Evolutionary conservation across 2,888 invertebrate genomes (phyloP), one percentile per base, ranked within the genome.

Genomic region (Geotrupes spiniger): DNA sequence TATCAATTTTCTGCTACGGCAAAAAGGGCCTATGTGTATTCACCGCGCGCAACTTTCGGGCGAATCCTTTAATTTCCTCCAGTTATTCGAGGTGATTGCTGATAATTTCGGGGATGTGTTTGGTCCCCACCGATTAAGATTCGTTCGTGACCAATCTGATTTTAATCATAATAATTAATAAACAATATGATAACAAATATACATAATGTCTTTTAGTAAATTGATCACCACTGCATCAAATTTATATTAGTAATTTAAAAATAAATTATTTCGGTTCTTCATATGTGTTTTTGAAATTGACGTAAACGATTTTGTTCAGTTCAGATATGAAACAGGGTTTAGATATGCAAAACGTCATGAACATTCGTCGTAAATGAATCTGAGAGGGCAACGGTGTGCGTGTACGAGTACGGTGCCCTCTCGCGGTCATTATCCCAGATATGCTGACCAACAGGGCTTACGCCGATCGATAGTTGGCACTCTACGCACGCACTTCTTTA

Each of bases 381-480:
- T 28, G 45, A 37, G 37, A 45, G 38, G 31, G 38, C 38, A 31
- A 37, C 29, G 29, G 45, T 16, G 44, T 45, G 44, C 38, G 44
- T 38, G 45, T 38, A 31, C 38, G 50, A 29, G 38, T 51, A 38
- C 40, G 48, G 51, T 40, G 48, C 47, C 51, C 51, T 44, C 54
- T 46, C 46, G 53, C 45, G n/a, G 59, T 56, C 57, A 59, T 59
- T 56, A 59, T 57, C 53, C 50, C 46, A 56, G 57, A 59, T 59
- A 57, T 57, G 53, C 56, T 54, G 56, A 53, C 57, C 57, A 48
- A 54, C 51, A 51, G 57, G 55, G 56, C 56, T 57, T 56, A 56
- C 39, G 36, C 36, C 49, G 45, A 45, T 45, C 45, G 45, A 45
- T 45, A 45, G 38, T 45, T 38, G 25, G 29, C 38, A 45, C 38